These are phyloP conservation scores for Aptenodytes patagonicus DNA, from an alignment of 2,113 vertebrate species.

Conservation along the genomic window DNA sequence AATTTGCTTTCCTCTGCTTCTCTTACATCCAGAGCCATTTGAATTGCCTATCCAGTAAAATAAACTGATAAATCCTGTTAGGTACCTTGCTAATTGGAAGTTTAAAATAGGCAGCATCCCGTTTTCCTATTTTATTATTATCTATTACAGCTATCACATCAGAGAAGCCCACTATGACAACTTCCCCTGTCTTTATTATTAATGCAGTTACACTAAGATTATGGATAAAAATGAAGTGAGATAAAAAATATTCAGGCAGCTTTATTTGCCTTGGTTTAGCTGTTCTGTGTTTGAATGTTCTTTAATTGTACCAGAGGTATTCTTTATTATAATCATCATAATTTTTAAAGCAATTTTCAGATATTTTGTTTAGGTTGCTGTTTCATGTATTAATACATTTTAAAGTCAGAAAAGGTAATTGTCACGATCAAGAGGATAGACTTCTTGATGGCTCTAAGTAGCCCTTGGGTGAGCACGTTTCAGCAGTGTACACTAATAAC, in stretches of 20 bases:
- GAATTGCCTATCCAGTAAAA: neutral
- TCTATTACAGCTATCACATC: neutral
- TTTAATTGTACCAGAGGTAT: neutral
- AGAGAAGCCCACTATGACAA: neutral
- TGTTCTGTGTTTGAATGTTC: neutral
- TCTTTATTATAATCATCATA: neutral
- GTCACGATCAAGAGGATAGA: neutral
- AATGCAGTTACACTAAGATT: neutral
- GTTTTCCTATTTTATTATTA: neutral
- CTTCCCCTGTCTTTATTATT: neutral
- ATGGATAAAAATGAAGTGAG: neutral
- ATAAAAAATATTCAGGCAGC: neutral
- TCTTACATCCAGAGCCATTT: neutral
- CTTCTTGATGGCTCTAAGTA: neutral
- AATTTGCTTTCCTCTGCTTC: neutral
- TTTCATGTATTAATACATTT: neutral
- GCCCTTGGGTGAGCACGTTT: neutral
- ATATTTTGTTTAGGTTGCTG: neutral
- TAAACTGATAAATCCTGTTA: neutral
- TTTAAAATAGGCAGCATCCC: neutral
- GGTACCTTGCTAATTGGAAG: neutral
- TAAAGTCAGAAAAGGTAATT: neutral
- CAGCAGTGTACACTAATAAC: neutral
- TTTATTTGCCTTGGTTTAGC: neutral
- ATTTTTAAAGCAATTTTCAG: neutral